Base-by-base conservation (phyloP, 2,113 vertebrate species). In the Beaufortia kweichowensis region DNA sequence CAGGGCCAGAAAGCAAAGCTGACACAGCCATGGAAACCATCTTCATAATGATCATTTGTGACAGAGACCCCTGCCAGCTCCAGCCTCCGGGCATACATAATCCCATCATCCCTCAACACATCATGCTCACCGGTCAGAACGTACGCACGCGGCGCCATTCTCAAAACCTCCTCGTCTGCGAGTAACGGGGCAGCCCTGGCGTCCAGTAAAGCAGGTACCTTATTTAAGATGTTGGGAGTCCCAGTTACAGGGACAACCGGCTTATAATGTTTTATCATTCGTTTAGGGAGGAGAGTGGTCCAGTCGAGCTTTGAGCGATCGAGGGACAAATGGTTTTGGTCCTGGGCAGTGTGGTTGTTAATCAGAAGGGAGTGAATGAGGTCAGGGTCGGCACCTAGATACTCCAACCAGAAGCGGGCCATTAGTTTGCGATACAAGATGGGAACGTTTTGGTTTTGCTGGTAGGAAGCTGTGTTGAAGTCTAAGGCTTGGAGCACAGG, bases 21-120 rank as follows among this genome's bases (percentile, higher is more conserved):
- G 85, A 99, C 89, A 68, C 93, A 95, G 17, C 96, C 96, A 0
- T 99, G 97, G 82, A 98, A 98, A 70, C 95, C 94, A 55, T 95
- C 93, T 23, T 92, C 89, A 0, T 93, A 94, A 88, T 98, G 93
- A 11, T 94, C 94, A 0, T 84, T 89, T 2, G 93, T 95, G 43
- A 99, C 95, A 0, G 90, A 79, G 75, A 99, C 94, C 0, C 95
- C 96, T 0, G 92, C 94, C 0, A 89, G 91, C 90, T 93, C 90
- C 71, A 99, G 61, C 24, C 95, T 94, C 62, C 84, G 88, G 0
- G 87, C 93, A 1, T 98, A 98, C 96, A 99, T 96, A 71, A 90
- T 88, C 6, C 96, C 97, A 0, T 99, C 97, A 0, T 99, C 97
- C 69, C 96, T 90, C 79, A 98, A 82, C 43, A 99, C 93, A 0